A percentile compares a stretch with the other conserved stretches of the same genome.
Conservation (phyloP, 2,797 vertebrate species). For the Pseudocheirus occidentalis region DNA sequence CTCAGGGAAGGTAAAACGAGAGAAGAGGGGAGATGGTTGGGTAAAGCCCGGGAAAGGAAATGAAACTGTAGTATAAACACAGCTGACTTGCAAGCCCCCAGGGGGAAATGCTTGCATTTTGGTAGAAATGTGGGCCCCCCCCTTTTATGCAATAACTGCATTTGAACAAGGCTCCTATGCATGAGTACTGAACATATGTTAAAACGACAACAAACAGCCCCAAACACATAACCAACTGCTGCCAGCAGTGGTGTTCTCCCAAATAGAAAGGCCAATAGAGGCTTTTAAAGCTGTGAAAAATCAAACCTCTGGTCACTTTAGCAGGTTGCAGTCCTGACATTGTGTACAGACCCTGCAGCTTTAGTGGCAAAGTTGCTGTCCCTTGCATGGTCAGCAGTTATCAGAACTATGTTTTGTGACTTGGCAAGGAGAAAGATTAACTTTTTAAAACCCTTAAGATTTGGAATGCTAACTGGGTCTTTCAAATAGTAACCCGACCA, state of each 20-base stretch:
- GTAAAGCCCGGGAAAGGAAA: conserved; percentile 95
- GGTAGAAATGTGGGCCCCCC: conserved; percentile 34
- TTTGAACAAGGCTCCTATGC: conserved; percentile 67
- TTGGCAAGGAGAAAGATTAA: conserved; percentile 66
- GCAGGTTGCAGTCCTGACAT: conserved; percentile 66
- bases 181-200: conserved; percentile 58
- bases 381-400: conserved; percentile 48
- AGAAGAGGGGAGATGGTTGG: conserved; percentile 92
- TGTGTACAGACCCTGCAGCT: conserved; percentile 44
- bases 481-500: conserved; percentile 71
- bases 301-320: conserved; percentile 71
- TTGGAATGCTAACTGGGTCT: conserved; percentile 72
- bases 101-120: conserved; percentile 46
- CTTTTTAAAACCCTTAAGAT: conserved; percentile 67
- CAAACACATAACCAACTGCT: conserved; percentile 51
- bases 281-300: conserved; percentile 86
- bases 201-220: not conserved
- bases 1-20: conserved; percentile 91
- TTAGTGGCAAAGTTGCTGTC: conserved; percentile 41
- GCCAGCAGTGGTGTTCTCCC: conserved; percentile 72
- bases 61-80: conserved; percentile 94
- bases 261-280: conserved; percentile 80
- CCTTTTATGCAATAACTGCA: conserved; percentile 52
- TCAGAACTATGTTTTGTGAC: conserved; percentile 61
- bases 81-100: not conserved